phyloP scores from a whole-genome alignment of 2,113 vertebrate genomes.

The rabbit (Oryctolagus cuniculus) region mOryCun1.1 NC_091437.1:7471501-7472000 shows the following conservation, averaged over 20 bases:
- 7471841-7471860: not conserved
- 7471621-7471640: not conserved
- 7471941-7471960: not conserved
- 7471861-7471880: fast-evolving
- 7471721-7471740: not conserved
- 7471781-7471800: not conserved
- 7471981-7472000: not conserved
- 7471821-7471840: not conserved
- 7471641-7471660: not conserved
- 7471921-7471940: not conserved
- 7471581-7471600: not conserved
- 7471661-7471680: not conserved
- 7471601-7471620: not conserved
- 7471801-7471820: not conserved
- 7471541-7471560: not conserved
- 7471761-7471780: not conserved
- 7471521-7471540: not conserved
- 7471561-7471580: not conserved
- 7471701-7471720: not conserved
- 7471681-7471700: not conserved
- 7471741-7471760: not conserved
- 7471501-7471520: slow-evolving; percentile 20
- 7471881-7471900: not conserved
- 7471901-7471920: not conserved
- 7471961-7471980: not conserved